Conservation (phyloP, 2,797 vertebrate species). For the Glyptemys insculpta region DNA sequence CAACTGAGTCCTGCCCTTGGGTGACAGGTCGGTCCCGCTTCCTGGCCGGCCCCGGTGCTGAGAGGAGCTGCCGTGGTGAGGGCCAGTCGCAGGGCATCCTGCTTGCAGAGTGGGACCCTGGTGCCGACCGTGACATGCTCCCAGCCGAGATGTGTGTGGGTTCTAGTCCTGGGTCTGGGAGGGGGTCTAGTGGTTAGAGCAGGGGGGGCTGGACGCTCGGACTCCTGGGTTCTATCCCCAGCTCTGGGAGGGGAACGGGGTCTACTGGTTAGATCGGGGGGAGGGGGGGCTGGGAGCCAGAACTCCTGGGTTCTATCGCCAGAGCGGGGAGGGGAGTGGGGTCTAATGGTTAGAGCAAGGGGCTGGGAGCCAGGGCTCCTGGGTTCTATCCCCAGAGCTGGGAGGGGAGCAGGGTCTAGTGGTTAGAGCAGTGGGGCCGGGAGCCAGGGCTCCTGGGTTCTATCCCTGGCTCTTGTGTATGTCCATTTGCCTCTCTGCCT, state of each 20-base stretch:
- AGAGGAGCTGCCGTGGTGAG: too few species aligned
- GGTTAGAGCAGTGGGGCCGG: too few species aligned
- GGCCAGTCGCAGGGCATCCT: neutral
- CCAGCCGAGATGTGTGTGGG: neutral
- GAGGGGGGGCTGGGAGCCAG: too few species aligned
- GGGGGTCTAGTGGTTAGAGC: neutral
- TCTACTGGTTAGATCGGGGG: neutral
- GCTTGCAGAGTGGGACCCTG: too few species aligned
- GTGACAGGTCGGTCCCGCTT: neutral
- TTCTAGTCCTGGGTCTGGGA: neutral
- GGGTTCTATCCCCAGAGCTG: neutral
- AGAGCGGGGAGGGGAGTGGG: neutral
- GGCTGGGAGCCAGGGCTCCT: too few species aligned
- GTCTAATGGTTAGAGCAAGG: too few species aligned
- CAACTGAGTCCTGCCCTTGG: neutral
- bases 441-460: neutral
- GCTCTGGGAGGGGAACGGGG: too few species aligned
- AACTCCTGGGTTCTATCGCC: too few species aligned
- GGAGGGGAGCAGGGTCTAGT: too few species aligned
- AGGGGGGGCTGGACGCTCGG: too few species aligned
- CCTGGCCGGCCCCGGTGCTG: too few species aligned
- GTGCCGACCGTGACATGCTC: neutral
- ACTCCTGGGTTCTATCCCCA: neutral
- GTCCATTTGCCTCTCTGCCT: neutral
- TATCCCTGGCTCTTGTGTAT: neutral